Base-by-base conservation (phyloP, 30 jellyfish, hydroid and myxozoan species). In the Pelagia noctiluca region DNA sequence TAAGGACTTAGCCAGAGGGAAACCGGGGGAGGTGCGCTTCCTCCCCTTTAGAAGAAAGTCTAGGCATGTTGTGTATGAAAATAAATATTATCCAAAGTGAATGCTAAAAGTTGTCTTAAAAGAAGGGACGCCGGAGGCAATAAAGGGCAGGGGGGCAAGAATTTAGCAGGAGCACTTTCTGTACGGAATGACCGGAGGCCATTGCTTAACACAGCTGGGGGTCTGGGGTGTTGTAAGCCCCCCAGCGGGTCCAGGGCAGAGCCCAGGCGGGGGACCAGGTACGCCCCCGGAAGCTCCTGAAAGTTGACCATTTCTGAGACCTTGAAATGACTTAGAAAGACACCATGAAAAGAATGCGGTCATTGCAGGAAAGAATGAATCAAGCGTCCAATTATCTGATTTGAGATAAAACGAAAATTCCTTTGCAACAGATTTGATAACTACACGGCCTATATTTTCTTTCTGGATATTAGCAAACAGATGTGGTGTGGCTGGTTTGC, bases 401-500 rank as follows among this genome's bases (percentile, higher is more conserved):
- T 42, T 42, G 57, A 42, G 57, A 42, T 42, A 16, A 42, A 42
- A 42, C 57, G 57, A 42, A 42, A 74, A 50, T 74, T 74, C 29
- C 21, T 23, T 50, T 21, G 80, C 86, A 26, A 74, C 34, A 11
- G 86, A 77, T 12, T 74, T 57, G 49, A 76, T 50, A 23, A 36
- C 79, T 13, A 76, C 79, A 5, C 54, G 54, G 88, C 35, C 88
- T 76, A 73, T 38, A 30, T 73, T 66, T 5, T 35, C 46, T 52
- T 76, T 76, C 88, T 76, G 63, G 37, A 57, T 76, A 36, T 76
- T 29, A 33, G 64, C 88, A 76, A 76, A 76, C 88, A 53, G 54
- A 76, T 76, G 88, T 76, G 82, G 42, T 57, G 52, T 50, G 35
- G 64, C 33, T 76, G 82, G 24, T 76, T 76, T 76, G 63, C 88